Base-by-base conservation (phyloP, 2,888 invertebrate genomes). In the Aplocera efformata region DNA sequence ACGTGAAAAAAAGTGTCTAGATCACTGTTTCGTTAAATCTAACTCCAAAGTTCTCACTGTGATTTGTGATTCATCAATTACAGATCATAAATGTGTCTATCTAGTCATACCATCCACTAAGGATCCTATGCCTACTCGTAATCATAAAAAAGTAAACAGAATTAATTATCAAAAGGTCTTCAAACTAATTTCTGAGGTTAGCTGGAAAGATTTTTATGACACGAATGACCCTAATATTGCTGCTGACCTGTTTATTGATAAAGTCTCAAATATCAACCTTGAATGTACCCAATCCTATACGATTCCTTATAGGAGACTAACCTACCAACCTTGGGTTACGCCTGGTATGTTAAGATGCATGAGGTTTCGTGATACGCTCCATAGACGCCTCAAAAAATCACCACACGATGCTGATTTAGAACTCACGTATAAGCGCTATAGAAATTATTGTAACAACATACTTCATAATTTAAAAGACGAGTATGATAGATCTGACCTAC, bases 281-380 rank as follows among this genome's bases (percentile, higher is more conserved):
- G n/a, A n/a, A n/a, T n/a, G n/a, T n/a, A n/a, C n/a, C n/a, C n/a
- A n/a, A n/a, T 28, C 34, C 6, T 2, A 10, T 3, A 27, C 21
- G n/a, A 10, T 22, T 6, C 8, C 34, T 10, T 28, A 21, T 10
- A 34, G 34, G 11, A 36, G 17, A 24, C 9, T 5, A 1, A 36
- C n/a, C 8, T 3, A 13, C 10, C 23, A 31, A 9, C 30, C 20
- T 1, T 37, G 37, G 37, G 11, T 37, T 1, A 37, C 37, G 6
- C 31, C 30, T 6, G 37, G 37, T 0, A 3, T 37, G 9, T 10
- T 30, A 1, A n/a, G 37, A 6, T 37, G 37, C 8, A 37, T 37
- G 21, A 13, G 37, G 6, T 31, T 31, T 17, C 10, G 37, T 5
- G 37, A 37, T 20, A 37, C 9, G 6, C 25, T 31, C 0, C 37